These are phyloP conservation scores for Psilanteris sp. DNA, from an alignment of 1,140 invertebrate species.

Conservation along the genomic window DNA sequence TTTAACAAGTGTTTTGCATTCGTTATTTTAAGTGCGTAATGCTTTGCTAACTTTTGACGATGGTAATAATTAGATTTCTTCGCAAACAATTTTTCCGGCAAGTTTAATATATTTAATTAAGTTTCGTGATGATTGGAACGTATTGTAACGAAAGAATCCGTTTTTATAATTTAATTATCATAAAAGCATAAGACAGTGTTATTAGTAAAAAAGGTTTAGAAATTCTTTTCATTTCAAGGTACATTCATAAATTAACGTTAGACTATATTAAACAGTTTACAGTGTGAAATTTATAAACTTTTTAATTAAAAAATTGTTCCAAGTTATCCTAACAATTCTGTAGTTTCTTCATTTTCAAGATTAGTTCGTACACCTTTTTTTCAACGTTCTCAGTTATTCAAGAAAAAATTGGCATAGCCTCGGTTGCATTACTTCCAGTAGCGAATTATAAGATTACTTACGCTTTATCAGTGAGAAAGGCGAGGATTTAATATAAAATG, in stretches of 20 bases:
- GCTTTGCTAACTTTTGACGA: no score
- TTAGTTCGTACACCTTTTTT: conserved; percentile 10
- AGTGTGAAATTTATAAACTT: conserved; percentile 24
- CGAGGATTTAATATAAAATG: not conserved
- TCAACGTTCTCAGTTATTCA: not conserved
- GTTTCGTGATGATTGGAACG: no score
- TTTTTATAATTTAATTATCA: conserved; percentile 11
- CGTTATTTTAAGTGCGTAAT: no score
- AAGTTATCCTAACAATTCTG: conserved; percentile 4
- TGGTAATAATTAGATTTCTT: no score
- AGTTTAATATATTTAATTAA: no score
- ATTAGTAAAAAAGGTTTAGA: no score
- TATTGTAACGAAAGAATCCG: no score
- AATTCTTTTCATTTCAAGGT: no score
- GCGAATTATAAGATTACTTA: conserved; percentile 12
- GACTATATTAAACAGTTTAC: conserved; percentile 2
- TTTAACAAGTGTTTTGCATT: no score
- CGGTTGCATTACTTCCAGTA: not conserved
- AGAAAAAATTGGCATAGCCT: conserved; percentile 20
- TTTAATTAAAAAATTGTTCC: conserved; percentile 24
- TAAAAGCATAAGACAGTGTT: no score
- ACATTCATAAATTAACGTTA: conserved; percentile 1
- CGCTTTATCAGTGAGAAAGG: not conserved
- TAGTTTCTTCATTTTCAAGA: conserved; percentile 21
- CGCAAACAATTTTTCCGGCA: no score